phyloP scores from a whole-genome alignment of 2,888 invertebrate species.

The Trachelus tabidus region DNA sequence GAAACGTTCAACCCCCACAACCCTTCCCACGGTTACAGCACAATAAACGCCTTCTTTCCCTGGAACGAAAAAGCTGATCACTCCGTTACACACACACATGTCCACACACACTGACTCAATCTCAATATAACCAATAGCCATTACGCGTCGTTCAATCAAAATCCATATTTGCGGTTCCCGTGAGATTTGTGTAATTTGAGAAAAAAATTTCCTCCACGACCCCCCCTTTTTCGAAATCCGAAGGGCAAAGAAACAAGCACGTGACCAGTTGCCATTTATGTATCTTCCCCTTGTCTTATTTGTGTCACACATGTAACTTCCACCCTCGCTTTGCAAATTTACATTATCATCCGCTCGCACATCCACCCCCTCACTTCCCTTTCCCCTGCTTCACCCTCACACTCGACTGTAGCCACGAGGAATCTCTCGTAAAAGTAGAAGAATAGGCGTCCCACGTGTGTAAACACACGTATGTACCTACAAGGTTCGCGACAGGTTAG shows the following conservation, averaged over 20 bases:
- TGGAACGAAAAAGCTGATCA: not conserved
- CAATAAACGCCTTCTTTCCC: not conserved
- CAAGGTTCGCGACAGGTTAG: not conserved
- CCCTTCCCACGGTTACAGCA: no score
- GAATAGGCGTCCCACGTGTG: not conserved
- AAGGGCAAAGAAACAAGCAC: not conserved
- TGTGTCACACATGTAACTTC: no score
- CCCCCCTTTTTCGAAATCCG: not conserved
- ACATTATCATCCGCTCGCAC: not conserved
- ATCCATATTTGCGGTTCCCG: not conserved
- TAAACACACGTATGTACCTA: not conserved
- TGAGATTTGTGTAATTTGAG: not conserved
- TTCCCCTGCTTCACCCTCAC: not conserved
- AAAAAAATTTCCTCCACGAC: not conserved
- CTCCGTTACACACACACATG: not conserved
- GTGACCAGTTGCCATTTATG: not conserved
- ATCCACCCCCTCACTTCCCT: not conserved
- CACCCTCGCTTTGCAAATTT: no score
- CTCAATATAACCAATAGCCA: not conserved
- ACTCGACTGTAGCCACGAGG: not conserved
- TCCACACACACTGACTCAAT: no score
- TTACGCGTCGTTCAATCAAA: not conserved
- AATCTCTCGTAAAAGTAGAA: not conserved
- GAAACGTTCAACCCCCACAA: not conserved
- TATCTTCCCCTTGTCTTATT: not conserved